Percentiles rank a stretch among this genome's conserved stretches.
Conservation (phyloP, 2,797 vertebrate species). For the Novumbra hubbsi region DNA sequence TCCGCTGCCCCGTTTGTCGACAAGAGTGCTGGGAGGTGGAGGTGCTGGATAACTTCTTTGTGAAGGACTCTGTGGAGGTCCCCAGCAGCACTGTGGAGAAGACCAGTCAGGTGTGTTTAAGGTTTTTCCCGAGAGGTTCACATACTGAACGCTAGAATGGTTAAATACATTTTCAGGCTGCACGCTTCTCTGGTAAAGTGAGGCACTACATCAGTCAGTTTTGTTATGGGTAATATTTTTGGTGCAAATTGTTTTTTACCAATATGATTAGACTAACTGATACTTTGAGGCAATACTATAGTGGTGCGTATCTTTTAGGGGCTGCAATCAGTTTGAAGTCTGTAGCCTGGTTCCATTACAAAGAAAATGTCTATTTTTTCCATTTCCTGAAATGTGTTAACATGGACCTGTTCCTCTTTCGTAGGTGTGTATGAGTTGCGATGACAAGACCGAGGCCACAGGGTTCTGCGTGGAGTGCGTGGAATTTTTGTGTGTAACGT, state of each 20-base stretch:
- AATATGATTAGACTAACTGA: too few relatives aligned
- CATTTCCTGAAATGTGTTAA: neutral
- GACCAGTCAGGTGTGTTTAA: conserved; percentile 86
- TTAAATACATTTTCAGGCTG: neutral
- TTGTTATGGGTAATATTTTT: too few relatives aligned
- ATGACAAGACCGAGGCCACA: conserved; percentile 95
- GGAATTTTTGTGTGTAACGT: conserved; percentile 96
- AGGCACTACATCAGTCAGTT: neutral
- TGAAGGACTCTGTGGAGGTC: conserved; percentile 95
- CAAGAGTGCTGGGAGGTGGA: conserved; percentile 97
- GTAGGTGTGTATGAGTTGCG: conserved; percentile 96
- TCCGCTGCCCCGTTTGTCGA: conserved; percentile 93
- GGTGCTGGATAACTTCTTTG: conserved; percentile 97
- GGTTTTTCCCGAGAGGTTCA: neutral
- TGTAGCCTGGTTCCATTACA: too few relatives aligned
- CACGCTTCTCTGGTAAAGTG: neutral
- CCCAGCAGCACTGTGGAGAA: conserved; percentile 99
- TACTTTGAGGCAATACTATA: too few relatives aligned
- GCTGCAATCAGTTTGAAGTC: too few relatives aligned
- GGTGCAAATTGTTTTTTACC: too few relatives aligned
- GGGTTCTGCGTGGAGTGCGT: conserved; percentile 97
- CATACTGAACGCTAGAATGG: neutral
- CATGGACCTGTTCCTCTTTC: neutral
- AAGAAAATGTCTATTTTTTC: too few relatives aligned
- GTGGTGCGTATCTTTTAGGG: too few relatives aligned